Conservation (phyloP, 2,797 vertebrate genomes). For the Lates japonicus region DNA sequence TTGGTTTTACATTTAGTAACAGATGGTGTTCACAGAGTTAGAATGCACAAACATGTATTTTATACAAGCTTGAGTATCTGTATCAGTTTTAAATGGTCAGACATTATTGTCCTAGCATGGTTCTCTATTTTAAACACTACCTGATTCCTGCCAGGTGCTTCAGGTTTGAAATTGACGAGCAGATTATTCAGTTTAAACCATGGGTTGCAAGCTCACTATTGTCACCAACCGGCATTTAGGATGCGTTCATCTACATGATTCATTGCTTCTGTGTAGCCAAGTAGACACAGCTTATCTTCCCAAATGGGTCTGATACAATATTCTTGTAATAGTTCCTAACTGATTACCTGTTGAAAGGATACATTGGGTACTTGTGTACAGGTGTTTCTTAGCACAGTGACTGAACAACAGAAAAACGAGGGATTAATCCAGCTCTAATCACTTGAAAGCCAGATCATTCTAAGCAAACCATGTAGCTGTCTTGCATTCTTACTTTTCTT, state of each 20-base stretch:
- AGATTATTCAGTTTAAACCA: conserved; percentile 29
- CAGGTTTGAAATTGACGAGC: conserved; percentile 20
- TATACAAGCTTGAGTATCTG: conserved; percentile 54
- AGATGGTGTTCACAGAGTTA: conserved; percentile 68
- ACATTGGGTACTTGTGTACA: too few species aligned
- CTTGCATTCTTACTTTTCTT: too few species aligned
- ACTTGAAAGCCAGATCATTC: too few species aligned
- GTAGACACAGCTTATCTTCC: background rate
- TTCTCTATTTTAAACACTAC: conserved; percentile 31
- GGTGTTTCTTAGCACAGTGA: too few species aligned
- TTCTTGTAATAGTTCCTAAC: background rate
- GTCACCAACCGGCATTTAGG: background rate
- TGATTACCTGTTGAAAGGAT: background rate
- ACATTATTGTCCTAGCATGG: conserved; percentile 22
- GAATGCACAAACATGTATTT: conserved; percentile 70
- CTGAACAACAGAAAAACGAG: too few species aligned
- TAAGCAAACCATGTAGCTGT: too few species aligned
- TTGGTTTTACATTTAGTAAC: conserved; percentile 62
- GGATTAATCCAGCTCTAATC: too few species aligned
- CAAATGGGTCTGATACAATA: background rate
- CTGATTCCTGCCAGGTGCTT: conserved; percentile 51
- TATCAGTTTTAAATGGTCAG: conserved; percentile 40
- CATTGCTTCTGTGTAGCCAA: background rate
- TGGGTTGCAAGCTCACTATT: conserved; percentile 26
- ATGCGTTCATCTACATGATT: background rate